Percentiles rank a stretch among this genome's conserved stretches.
phyloP scores from a whole-genome alignment of 2,888 invertebrate species.

The Anthoptus insignis region DNA sequence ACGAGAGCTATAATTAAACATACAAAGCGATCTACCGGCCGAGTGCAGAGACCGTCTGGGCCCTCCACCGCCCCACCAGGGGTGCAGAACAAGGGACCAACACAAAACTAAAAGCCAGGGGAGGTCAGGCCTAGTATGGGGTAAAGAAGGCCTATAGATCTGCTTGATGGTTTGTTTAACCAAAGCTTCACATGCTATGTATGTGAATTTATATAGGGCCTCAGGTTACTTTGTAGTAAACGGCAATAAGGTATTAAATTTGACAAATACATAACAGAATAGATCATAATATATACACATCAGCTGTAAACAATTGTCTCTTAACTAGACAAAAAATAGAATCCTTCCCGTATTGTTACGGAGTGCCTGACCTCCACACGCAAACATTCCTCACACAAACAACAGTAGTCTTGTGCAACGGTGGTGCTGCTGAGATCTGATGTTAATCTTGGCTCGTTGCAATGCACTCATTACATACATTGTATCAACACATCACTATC shows the following conservation, averaged over 20 bases:
- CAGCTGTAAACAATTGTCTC: no score
- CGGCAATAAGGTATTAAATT: no score
- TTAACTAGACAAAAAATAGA: no score
- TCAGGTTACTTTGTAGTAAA: no score
- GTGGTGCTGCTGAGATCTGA: constrained; percentile 15
- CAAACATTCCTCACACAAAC: constrained; percentile 65
- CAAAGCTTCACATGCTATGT: no score
- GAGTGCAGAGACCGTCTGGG: constrained; percentile 42
- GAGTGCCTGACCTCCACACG: constrained; percentile 63
- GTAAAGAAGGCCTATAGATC: neutral
- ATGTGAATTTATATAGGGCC: no score
- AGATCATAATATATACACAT: no score
- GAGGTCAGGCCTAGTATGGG: constrained; percentile 15
- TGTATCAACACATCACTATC: no score
- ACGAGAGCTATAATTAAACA: constrained; percentile 54
- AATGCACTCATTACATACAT: no score
- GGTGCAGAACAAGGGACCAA: constrained; percentile 18
- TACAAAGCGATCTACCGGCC: constrained; percentile 54
- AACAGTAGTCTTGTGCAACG: constrained; percentile 17
- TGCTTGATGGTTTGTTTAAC: neutral
- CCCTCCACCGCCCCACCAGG: constrained; percentile 5
- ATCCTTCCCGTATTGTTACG: neutral
- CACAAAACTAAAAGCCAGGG: constrained; percentile 34
- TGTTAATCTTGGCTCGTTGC: neutral
- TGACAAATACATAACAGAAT: no score